Evolutionary conservation across 2,113 vertebrate genomes (phyloP).

Genomic region (Coptodon rendalli): DNA sequence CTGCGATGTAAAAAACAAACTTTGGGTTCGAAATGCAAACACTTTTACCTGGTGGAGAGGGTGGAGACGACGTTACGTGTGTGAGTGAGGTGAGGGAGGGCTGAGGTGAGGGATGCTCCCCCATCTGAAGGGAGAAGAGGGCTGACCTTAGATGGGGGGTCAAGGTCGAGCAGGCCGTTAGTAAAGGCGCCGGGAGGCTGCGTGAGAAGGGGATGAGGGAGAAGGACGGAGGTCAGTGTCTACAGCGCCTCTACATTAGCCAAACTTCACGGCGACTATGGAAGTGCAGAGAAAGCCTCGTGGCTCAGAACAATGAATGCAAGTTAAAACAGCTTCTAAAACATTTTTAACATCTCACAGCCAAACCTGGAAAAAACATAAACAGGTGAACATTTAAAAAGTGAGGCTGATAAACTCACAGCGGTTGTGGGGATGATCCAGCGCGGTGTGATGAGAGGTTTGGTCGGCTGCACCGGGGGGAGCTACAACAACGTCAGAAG

Average conservation of each 20-base stretch:
- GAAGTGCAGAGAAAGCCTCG: not conserved
- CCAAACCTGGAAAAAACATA: not conserved
- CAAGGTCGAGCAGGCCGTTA: constrained; percentile 77
- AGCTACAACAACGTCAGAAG: constrained; percentile 21
- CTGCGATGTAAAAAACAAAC: not conserved
- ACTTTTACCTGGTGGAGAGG: constrained; percentile 73
- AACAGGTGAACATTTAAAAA: not conserved
- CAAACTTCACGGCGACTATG: not conserved
- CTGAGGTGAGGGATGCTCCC: constrained; percentile 33
- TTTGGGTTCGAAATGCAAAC: not conserved
- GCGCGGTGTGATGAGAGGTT: constrained; percentile 79
- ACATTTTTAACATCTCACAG: not conserved
- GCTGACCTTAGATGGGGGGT: constrained; percentile 63
- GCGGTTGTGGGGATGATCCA: constrained; percentile 87
- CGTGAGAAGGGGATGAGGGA: constrained; percentile 27
- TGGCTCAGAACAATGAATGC: not conserved
- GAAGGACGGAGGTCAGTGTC: constrained; percentile 11
- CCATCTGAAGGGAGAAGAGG: constrained; percentile 57
- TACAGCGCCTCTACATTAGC: not conserved
- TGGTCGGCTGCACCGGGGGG: constrained; percentile 70
- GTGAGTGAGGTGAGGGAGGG: constrained; percentile 62
- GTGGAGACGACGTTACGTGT: constrained; percentile 62
- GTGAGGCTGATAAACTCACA: constrained; percentile 44
- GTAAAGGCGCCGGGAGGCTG: constrained; percentile 73
- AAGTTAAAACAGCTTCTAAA: not conserved